A percentile compares a stretch with the other conserved stretches of the same genome.
phyloP scores from a whole-genome alignment of 2,888 invertebrate species.

The Amblyjoppa proteus region DNA sequence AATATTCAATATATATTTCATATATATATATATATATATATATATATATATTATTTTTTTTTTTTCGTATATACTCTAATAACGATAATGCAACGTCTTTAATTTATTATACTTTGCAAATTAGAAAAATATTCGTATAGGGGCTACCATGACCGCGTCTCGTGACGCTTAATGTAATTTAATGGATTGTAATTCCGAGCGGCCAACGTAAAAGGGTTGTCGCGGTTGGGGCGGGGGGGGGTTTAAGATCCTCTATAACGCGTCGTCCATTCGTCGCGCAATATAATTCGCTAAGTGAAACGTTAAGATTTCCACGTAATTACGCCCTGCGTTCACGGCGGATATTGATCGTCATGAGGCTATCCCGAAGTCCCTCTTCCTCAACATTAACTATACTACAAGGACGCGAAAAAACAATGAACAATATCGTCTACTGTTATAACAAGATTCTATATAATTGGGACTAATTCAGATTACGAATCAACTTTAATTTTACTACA shows the following conservation, averaged over 20 bases:
- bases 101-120: conserved; percentile 84
- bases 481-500: conserved; percentile 46
- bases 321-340: background rate
- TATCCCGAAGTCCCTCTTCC: conserved; percentile 11
- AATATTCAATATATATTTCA: conserved; percentile 82
- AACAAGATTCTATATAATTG: conserved; percentile 64
- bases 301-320: background rate
- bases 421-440: conserved; percentile 55
- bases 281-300: background rate
- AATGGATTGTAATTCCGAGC: conserved; percentile 61
- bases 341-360: background rate
- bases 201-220: conserved; percentile 48
- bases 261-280: conserved; percentile 30
- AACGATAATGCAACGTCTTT: conserved; percentile 84
- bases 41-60: conserved; percentile 32
- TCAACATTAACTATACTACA: conserved; percentile 52
- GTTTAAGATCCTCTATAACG: conserved; percentile 17
- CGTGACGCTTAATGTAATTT: conserved; percentile 66
- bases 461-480: conserved; percentile 55
- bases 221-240: background rate
- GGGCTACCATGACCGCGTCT: conserved; percentile 80
- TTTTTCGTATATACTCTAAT: conserved; percentile 80
- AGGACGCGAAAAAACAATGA: conserved; percentile 62
- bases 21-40: conserved; percentile 64
- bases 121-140: conserved; percentile 84